phyloP scores from a whole-genome alignment of 2,113 vertebrate species.

The Procavia capensis region DNA sequence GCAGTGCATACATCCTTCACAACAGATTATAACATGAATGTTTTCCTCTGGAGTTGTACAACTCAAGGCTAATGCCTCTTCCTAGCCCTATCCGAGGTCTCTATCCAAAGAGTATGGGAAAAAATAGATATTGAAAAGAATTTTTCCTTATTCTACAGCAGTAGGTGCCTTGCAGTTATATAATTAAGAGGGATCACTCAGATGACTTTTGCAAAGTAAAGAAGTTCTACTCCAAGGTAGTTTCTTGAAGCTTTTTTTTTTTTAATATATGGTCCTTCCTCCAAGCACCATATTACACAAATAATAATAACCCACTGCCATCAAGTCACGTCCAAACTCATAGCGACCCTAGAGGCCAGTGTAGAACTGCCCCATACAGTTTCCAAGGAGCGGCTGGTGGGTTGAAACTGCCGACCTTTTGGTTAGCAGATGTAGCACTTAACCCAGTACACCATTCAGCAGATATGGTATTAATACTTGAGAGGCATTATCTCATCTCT shows the following conservation, averaged over 20 bases:
- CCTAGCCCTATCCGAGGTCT: not conserved
- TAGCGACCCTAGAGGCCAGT: too few species aligned
- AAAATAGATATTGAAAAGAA: constrained; percentile 22
- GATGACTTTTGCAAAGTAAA: constrained; percentile 42
- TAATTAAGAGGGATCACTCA: not conserved
- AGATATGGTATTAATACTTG: constrained; percentile 15
- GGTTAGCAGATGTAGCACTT: too few species aligned
- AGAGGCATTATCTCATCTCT: constrained; percentile 56
- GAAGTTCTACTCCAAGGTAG: not conserved
- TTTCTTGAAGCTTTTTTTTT: not conserved
- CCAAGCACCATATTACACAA: constrained; percentile 29
- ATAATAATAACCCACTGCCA: constrained; percentile 51
- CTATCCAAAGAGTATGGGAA: not conserved
- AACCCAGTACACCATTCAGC: too few species aligned
- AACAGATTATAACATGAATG: not conserved
- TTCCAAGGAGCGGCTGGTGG: too few species aligned
- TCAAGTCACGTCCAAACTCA: too few species aligned
- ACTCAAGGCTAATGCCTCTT: not conserved
- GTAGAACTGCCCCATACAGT: too few species aligned
- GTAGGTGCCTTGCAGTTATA: not conserved
- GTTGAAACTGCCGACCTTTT: too few species aligned
- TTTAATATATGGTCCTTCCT: not conserved
- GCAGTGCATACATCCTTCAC: not conserved
- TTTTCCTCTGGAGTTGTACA: not conserved
- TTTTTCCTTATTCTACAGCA: not conserved